Evolutionary conservation across 2,113 vertebrate genomes (phyloP).

Genomic region (Dascyllus trimaculatus): DNA sequence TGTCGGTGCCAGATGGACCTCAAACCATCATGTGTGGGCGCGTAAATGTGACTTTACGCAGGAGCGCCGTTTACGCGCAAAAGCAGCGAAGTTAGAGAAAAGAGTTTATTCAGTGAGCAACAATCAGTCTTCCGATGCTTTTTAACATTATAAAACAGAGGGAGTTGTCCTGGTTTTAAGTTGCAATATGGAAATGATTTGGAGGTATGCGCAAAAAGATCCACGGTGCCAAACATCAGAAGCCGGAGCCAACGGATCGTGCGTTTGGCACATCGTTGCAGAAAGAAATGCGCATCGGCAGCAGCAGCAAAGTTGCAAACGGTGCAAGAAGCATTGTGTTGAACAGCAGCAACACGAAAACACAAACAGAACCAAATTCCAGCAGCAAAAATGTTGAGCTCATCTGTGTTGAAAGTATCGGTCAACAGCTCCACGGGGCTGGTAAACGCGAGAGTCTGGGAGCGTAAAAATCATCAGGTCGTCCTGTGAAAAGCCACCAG

Average conservation of each 20-base stretch:
- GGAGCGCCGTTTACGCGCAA: conserved; percentile 20
- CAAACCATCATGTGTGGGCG: conserved; percentile 25
- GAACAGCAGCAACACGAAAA: background rate
- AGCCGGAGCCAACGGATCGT: background rate
- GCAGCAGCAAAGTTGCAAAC: conserved; percentile 59
- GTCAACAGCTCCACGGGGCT: background rate
- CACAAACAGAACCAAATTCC: background rate
- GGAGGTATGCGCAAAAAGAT: background rate
- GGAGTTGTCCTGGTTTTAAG: background rate
- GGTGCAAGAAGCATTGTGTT: conserved; percentile 30
- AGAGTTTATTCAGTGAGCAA: background rate
- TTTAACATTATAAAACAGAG: background rate
- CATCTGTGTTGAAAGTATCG: background rate
- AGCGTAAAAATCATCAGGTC: background rate
- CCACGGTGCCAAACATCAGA: too few relatives aligned
- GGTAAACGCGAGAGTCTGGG: background rate
- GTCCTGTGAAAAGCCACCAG: background rate
- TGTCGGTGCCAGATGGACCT: conserved; percentile 67
- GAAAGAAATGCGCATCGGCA: conserved; percentile 31
- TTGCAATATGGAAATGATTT: background rate
- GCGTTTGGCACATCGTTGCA: background rate
- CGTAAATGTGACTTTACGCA: background rate
- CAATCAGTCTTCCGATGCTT: background rate
- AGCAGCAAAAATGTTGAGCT: background rate
- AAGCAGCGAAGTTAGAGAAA: background rate